These are phyloP conservation scores for Anarsia innoxiella DNA, from an alignment of 2,888 invertebrate species.

Conservation along the genomic window DNA sequence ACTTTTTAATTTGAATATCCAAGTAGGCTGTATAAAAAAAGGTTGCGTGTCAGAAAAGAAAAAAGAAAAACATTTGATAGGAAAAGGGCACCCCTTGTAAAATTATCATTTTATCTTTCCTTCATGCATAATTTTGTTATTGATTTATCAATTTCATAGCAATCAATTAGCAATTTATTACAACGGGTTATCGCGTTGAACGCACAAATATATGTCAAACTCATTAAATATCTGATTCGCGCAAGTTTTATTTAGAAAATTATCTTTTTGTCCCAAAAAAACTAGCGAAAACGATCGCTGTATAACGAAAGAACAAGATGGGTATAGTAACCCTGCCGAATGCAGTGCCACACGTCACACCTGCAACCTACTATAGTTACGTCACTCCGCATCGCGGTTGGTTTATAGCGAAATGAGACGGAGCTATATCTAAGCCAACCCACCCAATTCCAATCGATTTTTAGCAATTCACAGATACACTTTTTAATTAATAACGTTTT, in stretches of 20 bases:
- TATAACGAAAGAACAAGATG: slow-evolving; percentile 32
- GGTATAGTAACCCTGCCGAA: slow-evolving; percentile 43
- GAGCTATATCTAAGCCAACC: slow-evolving; percentile 41
- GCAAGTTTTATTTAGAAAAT: slow-evolving; percentile 36
- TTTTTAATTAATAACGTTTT: too few species aligned
- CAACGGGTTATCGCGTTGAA: too few species aligned
- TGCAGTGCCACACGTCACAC: slow-evolving; percentile 32
- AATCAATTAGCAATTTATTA: too few species aligned
- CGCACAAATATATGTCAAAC: background rate
- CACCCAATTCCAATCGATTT: slow-evolving; percentile 74
- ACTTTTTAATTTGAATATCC: too few species aligned
- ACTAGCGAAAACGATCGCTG: slow-evolving; percentile 20
- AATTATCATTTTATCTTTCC: too few species aligned
- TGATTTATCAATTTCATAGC: too few species aligned
- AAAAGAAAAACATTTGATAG: too few species aligned
- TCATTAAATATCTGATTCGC: background rate
- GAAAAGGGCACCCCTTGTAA: too few species aligned
- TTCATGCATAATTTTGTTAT: too few species aligned
- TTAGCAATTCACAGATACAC: slow-evolving; percentile 52
- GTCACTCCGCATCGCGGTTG: slow-evolving; percentile 51
- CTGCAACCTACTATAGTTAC: slow-evolving; percentile 45
- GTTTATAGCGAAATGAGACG: slow-evolving; percentile 51
- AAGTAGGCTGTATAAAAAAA: too few species aligned
- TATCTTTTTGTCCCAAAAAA: slow-evolving; percentile 17
- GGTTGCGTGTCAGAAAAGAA: too few species aligned